These are phyloP conservation scores for Hipparchia sbordonii DNA, from an alignment of 2,888 invertebrate species.

Conservation along the genomic window DNA sequence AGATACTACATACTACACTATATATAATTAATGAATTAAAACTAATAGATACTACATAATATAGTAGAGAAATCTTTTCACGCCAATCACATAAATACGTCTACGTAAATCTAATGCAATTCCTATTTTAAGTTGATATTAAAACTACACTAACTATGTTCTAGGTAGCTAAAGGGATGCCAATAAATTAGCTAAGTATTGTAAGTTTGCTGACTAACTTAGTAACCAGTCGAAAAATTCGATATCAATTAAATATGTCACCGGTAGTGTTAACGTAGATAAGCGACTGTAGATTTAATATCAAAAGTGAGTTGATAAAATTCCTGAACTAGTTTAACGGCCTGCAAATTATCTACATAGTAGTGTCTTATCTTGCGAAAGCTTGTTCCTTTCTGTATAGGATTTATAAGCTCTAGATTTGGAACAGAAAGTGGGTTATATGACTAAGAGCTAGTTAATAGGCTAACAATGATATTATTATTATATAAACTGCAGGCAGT, in stretches of 20 bases:
- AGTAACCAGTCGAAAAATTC: neutral
- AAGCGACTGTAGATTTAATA: slow-evolving; percentile 21
- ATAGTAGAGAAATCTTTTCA: too few species aligned
- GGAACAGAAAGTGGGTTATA: slow-evolving; percentile 31
- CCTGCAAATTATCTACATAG: slow-evolving; percentile 26
- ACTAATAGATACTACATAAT: too few species aligned
- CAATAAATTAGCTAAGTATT: neutral
- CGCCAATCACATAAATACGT: too few species aligned
- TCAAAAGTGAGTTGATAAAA: slow-evolving; percentile 22
- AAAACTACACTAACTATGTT: too few species aligned
- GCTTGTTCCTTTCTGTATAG: slow-evolving; percentile 34
- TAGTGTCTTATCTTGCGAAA: slow-evolving; percentile 34
- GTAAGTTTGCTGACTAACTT: neutral
- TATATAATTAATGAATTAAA: too few species aligned
- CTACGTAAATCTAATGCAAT: too few species aligned
- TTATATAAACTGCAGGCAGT: slow-evolving; percentile 5
- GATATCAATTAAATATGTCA: neutral
- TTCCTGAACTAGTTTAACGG: slow-evolving; percentile 32
- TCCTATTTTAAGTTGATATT: too few species aligned
- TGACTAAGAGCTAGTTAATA: slow-evolving; percentile 33
- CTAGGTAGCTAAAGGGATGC: too few species aligned
- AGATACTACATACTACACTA: too few species aligned
- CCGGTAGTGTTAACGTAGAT: neutral
- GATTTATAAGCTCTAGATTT: slow-evolving; percentile 35
- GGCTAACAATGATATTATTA: slow-evolving; percentile 23